phyloP scores from a whole-genome alignment of 2,113 vertebrate genomes.

The Stegostoma tigrinum region DNA sequence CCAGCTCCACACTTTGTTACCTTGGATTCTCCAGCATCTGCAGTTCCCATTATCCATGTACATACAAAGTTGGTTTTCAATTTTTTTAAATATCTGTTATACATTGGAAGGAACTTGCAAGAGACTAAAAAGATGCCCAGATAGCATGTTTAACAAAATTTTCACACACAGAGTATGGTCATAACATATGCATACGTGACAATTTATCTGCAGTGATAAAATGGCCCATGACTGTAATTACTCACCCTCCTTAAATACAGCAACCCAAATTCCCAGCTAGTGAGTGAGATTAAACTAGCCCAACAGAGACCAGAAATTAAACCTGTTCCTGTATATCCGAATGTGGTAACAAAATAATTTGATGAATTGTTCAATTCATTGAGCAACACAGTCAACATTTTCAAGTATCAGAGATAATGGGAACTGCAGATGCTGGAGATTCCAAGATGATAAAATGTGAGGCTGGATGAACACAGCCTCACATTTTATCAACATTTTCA shows the following conservation, averaged over 20 bases:
- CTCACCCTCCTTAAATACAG: background rate
- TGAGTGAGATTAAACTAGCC: background rate
- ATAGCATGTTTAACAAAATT: background rate
- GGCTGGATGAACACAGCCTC: too few species aligned
- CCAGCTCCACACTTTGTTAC: too few species aligned
- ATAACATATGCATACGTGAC: background rate
- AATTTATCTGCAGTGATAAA: background rate
- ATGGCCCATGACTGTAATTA: background rate
- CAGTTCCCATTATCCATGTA: too few species aligned
- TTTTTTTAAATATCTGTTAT: background rate
- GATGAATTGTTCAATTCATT: background rate
- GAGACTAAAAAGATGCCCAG: background rate
- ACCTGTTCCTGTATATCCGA: background rate
- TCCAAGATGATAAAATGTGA: too few species aligned
- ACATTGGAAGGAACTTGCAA: too few species aligned
- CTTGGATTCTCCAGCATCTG: too few species aligned
- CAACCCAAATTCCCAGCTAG: background rate
- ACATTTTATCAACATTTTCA: background rate
- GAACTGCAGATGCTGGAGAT: too few species aligned
- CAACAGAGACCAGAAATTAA: background rate
- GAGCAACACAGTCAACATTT: background rate
- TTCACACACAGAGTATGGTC: background rate
- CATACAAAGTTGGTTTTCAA: background rate
- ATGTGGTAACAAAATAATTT: background rate
- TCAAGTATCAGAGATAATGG: too few species aligned